A percentile compares a stretch with the other conserved stretches of the same genome.
phyloP scores from a whole-genome alignment of 2,888 invertebrate species.

The Idaea dimidiata region DNA sequence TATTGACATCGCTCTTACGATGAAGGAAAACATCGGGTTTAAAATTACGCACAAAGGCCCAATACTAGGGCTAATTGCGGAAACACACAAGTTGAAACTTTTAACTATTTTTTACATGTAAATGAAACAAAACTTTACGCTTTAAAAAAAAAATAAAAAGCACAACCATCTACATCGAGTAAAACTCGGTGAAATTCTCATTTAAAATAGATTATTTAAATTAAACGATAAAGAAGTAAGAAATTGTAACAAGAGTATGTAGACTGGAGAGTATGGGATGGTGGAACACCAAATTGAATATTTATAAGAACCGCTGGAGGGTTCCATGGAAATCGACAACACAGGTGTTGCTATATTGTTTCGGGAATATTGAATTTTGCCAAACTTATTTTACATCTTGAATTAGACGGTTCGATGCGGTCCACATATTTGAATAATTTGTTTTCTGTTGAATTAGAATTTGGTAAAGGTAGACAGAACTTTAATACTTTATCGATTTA shows the following conservation, averaged over 20 bases:
- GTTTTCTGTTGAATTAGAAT: constrained; percentile 22
- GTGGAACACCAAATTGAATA: constrained; percentile 53
- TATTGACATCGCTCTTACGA: too few relatives aligned
- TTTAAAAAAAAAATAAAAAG: neutral
- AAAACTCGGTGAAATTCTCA: constrained; percentile 9
- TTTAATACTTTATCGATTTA: neutral
- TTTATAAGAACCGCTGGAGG: constrained; percentile 47
- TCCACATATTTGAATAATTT: constrained; percentile 45
- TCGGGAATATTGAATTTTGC: constrained; percentile 65
- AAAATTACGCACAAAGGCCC: too few relatives aligned
- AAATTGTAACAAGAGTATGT: constrained; percentile 25
- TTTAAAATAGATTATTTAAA: constrained; percentile 33
- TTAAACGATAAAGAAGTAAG: constrained; percentile 26
- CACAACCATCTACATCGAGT: neutral
- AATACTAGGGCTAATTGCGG: too few relatives aligned
- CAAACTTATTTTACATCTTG: constrained; percentile 61
- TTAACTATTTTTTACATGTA: too few relatives aligned
- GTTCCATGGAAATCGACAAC: constrained; percentile 48
- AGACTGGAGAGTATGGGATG: constrained; percentile 37
- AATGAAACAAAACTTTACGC: constrained; percentile 6
- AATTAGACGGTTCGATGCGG: constrained; percentile 49
- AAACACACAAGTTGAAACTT: neutral
- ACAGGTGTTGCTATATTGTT: constrained; percentile 64
- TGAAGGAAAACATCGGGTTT: too few relatives aligned
- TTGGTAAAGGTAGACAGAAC: constrained; percentile 4